A percentile compares a stretch with the other conserved stretches of the same genome.
These are phyloP conservation scores for Nymphalis c-album DNA, from an alignment of 2,888 invertebrate species.

Conservation along the genomic window DNA sequence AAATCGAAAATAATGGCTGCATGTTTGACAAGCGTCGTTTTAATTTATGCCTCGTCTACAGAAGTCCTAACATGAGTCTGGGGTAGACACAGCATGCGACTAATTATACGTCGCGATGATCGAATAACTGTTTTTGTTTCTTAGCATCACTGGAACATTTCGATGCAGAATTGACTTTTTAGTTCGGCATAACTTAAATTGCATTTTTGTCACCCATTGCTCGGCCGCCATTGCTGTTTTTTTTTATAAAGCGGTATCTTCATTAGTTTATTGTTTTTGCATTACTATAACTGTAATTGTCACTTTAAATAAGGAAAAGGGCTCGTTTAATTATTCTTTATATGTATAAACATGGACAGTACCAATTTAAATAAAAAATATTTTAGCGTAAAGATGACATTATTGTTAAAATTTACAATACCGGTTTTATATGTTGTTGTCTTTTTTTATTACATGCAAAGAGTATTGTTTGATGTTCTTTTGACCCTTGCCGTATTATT, in stretches of 20 bases:
- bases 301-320: not conserved
- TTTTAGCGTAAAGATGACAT: not conserved
- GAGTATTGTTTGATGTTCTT: no score
- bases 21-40: not conserved
- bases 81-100: slow-evolving; percentile 61
- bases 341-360: not conserved
- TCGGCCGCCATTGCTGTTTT: slow-evolving; percentile 41
- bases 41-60: slow-evolving; percentile 14
- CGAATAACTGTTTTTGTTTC: slow-evolving; percentile 61
- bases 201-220: slow-evolving; percentile 78
- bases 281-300: slow-evolving; percentile 2
- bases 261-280: slow-evolving; percentile 53
- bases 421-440: not conserved
- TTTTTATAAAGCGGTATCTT: slow-evolving; percentile 55
- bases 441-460: not conserved
- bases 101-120: slow-evolving; percentile 73
- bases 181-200: slow-evolving; percentile 73
- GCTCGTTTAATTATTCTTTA: not conserved
- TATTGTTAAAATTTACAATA: not conserved
- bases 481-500: no score
- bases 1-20: not conserved
- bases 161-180: slow-evolving; percentile 70
- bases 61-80: slow-evolving; percentile 15
- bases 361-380: not conserved
- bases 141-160: slow-evolving; percentile 47